Evolutionary conservation across 2,797 vertebrate species (phyloP), one percentile per base, ranked within the genome.

Genomic region (Enteromius radiatus): DNA sequence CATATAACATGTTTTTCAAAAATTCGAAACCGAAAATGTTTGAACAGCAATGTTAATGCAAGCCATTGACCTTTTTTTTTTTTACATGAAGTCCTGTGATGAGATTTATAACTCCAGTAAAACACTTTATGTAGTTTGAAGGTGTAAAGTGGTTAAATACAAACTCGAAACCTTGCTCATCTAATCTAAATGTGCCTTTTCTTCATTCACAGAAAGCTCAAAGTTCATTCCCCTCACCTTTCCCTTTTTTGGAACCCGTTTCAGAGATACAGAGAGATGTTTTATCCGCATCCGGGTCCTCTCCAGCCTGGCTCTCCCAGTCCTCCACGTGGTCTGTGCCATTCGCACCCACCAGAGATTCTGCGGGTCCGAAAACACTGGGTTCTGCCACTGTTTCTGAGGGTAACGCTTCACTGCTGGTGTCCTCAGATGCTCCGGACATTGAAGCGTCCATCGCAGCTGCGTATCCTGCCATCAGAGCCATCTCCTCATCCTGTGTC

Each of bases 401-500:
- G 15, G 64, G 54, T 26, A 74, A 49, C 0, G 63, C 28, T 19
- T 71, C 74, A 1, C 67, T 71, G 80, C 41, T 80, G 0, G 90
- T 90, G 23, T 91, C 90, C 78, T 89, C 88, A 80, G 91, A 69
- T 64, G 85, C 89, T 77, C 92, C 93, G 15, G 91, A 94, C 90
- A 87, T 93, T 0, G 96, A 93, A 41, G 94, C 93, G 14, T 99
- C 97, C 97, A 98, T 96, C 21, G 97, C 93, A 26, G 97, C 96
- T 0, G 96, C 96, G 7, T 98, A 98, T 88, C 96, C 95, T 21
- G 94, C 95, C 96, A 98, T 97, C 84, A 98, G 92, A 33, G 95
- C 89, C 31, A 96, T 91, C 78, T 96, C 96, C 1, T 94, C 96
- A 82, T 98, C 97, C 94, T 96, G 97, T 93, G 96, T 95, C 85